A percentile compares a stretch with the other conserved stretches of the same genome.
Conservation (phyloP, 1,140 invertebrate species). For the Rhizoglyphus robini region DNA sequence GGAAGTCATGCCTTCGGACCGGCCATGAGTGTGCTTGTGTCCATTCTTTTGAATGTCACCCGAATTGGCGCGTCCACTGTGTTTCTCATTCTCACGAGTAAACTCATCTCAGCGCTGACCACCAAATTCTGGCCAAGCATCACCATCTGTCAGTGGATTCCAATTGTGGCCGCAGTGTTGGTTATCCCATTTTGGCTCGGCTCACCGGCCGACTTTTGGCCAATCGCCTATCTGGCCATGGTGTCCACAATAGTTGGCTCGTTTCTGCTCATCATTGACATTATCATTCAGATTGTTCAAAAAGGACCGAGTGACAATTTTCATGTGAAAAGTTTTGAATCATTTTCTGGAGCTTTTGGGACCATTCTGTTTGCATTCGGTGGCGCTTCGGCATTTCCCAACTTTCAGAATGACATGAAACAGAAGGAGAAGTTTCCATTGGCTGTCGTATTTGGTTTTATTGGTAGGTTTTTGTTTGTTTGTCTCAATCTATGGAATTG, state of each 20-base stretch:
- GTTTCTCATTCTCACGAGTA: conserved; percentile 50
- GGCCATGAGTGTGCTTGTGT: conserved; percentile 3
- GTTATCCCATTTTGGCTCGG: conserved; percentile 52
- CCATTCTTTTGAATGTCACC: conserved; percentile 40
- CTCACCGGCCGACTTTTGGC: conserved; percentile 55
- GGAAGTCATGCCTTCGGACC: conserved; percentile 9
- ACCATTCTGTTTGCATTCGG: conserved; percentile 51
- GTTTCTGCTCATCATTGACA: conserved; percentile 31
- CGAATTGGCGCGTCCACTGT: conserved; percentile 55
- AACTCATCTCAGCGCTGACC: conserved; percentile 46
- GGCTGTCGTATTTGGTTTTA: conserved; percentile 39
- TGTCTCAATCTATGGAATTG: too few species aligned
- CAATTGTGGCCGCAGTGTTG: conserved; percentile 45
- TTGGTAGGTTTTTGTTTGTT: too few species aligned
- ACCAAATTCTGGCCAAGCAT: conserved; percentile 32
- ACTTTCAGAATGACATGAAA: conserved; percentile 53
- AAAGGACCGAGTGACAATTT: not conserved
- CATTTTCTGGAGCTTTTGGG: conserved; percentile 49
- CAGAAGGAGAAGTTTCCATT: conserved; percentile 42
- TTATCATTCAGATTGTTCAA: not conserved
- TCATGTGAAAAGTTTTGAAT: conserved; percentile 28
- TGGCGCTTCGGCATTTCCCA: conserved; percentile 52
- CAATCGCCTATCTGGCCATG: conserved; percentile 35
- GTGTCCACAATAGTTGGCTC: conserved; percentile 44
- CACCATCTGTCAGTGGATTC: conserved; percentile 46